Evolutionary conservation across 2,888 invertebrate species (phyloP), one percentile per base, ranked within the genome.

Genomic region (Cantharis rustica): DNA sequence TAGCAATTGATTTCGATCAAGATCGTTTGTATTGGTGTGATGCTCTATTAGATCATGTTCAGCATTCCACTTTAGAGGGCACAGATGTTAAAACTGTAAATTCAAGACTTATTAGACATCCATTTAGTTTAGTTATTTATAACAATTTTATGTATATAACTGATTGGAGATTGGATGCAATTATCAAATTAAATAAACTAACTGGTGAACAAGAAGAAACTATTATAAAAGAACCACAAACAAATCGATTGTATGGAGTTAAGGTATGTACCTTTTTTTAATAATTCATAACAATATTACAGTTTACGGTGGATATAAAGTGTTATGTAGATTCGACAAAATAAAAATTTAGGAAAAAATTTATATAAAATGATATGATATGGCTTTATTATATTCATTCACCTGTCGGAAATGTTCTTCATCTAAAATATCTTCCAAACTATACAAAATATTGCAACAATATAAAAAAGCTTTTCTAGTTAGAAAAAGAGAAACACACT

Each of bases 1-100:
- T 99, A 4, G 96, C 97, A 1, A 95, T 99, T 79, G 99, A 99
- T 88, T 97, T 96, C 85, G 91, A 91, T 61, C 92, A 93, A 16
- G 95, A 98, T 87, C 91, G 98, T 13, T 90, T 99, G 0, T 99
- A 98, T 88, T 99, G 99, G 98, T 98, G 98, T 85, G 99, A 99
- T 86, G 98, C 98, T 3, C 89, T 98, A 2, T 90, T 98, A 9
- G 98, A 99, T 88, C 98, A 98, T 88, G 97, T 98, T 0, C 98
- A 98, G 85, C 97, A 98, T 86, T 94, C 97, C 0, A 94, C 94
- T 83, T 90, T 98, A 4, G 96, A 98, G 85, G 98, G 98, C 0
- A 93, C 93, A 0, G 97, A 98, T 86, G 95, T 98, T 0, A 93
- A 93, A 83, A 98, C 97, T 0, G 95, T 98, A 0, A 95, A 94